Evolutionary conservation across 2,888 invertebrate species (phyloP).

Genomic region (Ornithoptera priamus): DNA sequence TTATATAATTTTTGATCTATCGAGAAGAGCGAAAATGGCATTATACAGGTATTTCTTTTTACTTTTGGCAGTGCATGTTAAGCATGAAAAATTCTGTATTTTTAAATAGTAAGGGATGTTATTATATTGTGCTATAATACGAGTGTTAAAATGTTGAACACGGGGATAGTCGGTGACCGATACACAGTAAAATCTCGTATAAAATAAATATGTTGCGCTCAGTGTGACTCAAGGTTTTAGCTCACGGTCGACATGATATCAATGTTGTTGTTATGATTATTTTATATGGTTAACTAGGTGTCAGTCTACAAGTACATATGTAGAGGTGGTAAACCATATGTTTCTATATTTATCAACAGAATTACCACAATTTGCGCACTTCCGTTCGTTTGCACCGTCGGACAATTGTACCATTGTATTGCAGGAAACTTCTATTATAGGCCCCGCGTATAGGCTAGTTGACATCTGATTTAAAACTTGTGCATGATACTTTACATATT

Average conservation of each 20-base stretch:
- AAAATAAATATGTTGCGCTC: background rate
- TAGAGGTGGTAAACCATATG: constrained; percentile 14
- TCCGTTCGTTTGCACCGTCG: constrained; percentile 12
- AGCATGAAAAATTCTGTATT: constrained; percentile 27
- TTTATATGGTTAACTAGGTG: background rate
- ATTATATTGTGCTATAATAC: background rate
- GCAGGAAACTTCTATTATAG: constrained; percentile 8
- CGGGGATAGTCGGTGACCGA: too few relatives aligned
- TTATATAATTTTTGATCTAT: constrained; percentile 39
- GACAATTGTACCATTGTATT: constrained; percentile 22
- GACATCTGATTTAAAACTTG: background rate
- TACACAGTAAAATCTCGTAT: too few relatives aligned
- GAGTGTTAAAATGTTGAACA: too few relatives aligned
- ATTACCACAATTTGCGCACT: constrained; percentile 15
- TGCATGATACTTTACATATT: background rate
- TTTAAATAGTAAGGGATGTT: background rate
- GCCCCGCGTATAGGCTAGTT: background rate
- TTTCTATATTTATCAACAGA: constrained; percentile 16
- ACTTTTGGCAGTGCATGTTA: constrained; percentile 25
- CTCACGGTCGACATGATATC: constrained; percentile 15
- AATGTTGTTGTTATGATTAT: background rate
- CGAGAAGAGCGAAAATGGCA: constrained; percentile 61
- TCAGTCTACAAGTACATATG: constrained; percentile 7
- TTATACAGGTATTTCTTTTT: constrained; percentile 61
- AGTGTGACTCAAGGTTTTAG: constrained; percentile 21